Percentiles rank a stretch among this genome's conserved stretches.
phyloP scores from a whole-genome alignment of 1,140 invertebrate species.

The Drosophila eugracilis region DNA sequence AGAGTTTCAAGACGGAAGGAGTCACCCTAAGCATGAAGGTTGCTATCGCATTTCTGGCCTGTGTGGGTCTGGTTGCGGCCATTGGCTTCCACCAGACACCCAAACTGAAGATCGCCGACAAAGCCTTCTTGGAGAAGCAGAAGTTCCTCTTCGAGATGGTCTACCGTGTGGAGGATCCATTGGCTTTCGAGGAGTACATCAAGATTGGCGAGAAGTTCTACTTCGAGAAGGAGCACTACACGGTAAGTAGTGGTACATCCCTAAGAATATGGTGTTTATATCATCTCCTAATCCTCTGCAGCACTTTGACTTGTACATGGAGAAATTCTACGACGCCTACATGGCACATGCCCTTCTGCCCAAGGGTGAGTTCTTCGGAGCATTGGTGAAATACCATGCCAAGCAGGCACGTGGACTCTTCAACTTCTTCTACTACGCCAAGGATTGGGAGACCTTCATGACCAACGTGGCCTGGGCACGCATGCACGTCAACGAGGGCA shows the following conservation, averaged over 20 bases:
- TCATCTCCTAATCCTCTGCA: not conserved
- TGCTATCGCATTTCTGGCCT: slow-evolving; percentile 71
- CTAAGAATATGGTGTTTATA: not conserved
- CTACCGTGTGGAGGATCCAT: slow-evolving; percentile 65
- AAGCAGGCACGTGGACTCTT: slow-evolving; percentile 86
- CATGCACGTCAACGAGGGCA: slow-evolving; percentile 87
- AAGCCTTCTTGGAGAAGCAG: slow-evolving; percentile 60
- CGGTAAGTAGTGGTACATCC: slow-evolving; percentile 23
- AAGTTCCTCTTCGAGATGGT: slow-evolving; percentile 77
- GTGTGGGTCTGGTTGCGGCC: slow-evolving; percentile 68
- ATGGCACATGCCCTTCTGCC: slow-evolving; percentile 65
- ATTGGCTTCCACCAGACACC: slow-evolving; percentile 56
- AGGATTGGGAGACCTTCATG: slow-evolving; percentile 88
- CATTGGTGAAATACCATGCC: slow-evolving; percentile 76
- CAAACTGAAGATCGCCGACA: slow-evolving; percentile 67
- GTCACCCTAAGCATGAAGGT: slow-evolving; percentile 67
- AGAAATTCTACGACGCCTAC: slow-evolving; percentile 69
- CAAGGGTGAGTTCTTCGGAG: slow-evolving; percentile 80
- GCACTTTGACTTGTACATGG: slow-evolving; percentile 70
- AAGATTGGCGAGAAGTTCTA: slow-evolving; percentile 52
- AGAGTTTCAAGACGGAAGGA: slow-evolving; percentile 10
- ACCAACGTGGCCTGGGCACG: slow-evolving; percentile 87
- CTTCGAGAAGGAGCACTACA: slow-evolving; percentile 48
- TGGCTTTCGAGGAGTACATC: slow-evolving; percentile 69
- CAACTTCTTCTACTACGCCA: slow-evolving; percentile 87